Conservation (phyloP, 37 sponge, comb jelly and placozoan species). For the Geodia barretti region DNA sequence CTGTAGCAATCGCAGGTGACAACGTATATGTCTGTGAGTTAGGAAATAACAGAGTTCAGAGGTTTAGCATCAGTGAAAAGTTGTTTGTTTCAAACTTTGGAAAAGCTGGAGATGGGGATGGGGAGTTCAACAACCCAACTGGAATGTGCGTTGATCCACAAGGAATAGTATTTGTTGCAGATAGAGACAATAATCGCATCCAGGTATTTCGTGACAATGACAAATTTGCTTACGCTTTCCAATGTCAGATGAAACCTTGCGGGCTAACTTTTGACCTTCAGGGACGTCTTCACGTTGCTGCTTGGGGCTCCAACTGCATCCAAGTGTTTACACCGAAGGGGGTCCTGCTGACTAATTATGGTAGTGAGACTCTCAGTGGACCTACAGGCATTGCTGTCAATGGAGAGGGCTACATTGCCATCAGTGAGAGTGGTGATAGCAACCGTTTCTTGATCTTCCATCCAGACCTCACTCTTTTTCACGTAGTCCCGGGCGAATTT, state of each 20-base stretch:
- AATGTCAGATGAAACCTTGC: conserved; percentile 4
- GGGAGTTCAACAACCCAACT: conserved; percentile 15
- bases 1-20: conserved; percentile 25
- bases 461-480: no score
- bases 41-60: conserved; percentile 21
- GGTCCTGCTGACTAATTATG: background rate
- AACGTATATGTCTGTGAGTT: conserved; percentile 30
- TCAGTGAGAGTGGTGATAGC: conserved; percentile 13
- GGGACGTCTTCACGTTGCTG: conserved; percentile 33
- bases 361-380: background rate
- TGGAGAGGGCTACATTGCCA: conserved; percentile 6
- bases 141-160: conserved; percentile 18
- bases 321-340: conserved; percentile 38
- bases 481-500: no score
- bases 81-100: conserved; percentile 39
- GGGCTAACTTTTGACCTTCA: conserved; percentile 24
- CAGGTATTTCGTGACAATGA: conserved; percentile 32
- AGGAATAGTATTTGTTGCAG: conserved; percentile 25
- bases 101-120: conserved; percentile 16
- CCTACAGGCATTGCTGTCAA: conserved; percentile 25
- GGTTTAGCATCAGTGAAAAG: conserved; percentile 18
- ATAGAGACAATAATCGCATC: conserved; percentile 12
- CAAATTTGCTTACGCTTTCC: conserved; percentile 1
- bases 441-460: no score
- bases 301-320: background rate